Base-by-base conservation (phyloP, 2,888 invertebrate genomes). In the Dendrolimus houi region DNA sequence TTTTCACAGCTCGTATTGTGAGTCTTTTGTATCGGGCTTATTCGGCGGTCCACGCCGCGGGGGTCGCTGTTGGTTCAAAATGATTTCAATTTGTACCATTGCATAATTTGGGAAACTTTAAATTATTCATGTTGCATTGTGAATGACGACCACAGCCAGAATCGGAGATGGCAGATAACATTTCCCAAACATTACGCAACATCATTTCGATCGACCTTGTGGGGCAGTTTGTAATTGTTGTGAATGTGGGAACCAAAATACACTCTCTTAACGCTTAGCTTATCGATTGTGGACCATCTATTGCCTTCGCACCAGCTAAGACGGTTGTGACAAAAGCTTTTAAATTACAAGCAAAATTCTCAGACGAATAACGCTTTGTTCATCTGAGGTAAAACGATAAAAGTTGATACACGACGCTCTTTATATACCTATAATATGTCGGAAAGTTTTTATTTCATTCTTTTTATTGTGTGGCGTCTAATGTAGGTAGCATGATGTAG, bases 41-140 rank as follows among this genome's bases (percentile, higher is more conserved):
- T 65, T 64, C 62, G 58, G 66, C 64, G 67, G 69, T 65, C 69
- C 62, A 60, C 82, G 41, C 85, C 60, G 74, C 81, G 63, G 87
- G 86, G 78, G 81, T 75, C 79, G 66, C 64, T 75, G 74, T 79
- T 70, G 73, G 74, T 75, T 71, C 74, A 72, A 80, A 81, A 75
- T 77, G 72, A 82, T 79, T 85, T 84, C 82, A 86, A 86, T 86
- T 83, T 81, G 81, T 79, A 72, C 66, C 66, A 71, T 86, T 87
- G 85, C 85, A 84, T 85, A 85, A 86, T 85, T 81, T 79, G 71
- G 78, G 73, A 76, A 84, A 81, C 77, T 72, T 77, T 79, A 76
- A 77, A 72, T 79, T 75, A 81, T 83, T 79, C 78, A 76, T 80
- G 75, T 81, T 81, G 73, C 75, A 75, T 76, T 77, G 66, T 77